Conservation (phyloP, 1,140 invertebrate genomes). For the Pseudomyrmex cubaensis region DNA sequence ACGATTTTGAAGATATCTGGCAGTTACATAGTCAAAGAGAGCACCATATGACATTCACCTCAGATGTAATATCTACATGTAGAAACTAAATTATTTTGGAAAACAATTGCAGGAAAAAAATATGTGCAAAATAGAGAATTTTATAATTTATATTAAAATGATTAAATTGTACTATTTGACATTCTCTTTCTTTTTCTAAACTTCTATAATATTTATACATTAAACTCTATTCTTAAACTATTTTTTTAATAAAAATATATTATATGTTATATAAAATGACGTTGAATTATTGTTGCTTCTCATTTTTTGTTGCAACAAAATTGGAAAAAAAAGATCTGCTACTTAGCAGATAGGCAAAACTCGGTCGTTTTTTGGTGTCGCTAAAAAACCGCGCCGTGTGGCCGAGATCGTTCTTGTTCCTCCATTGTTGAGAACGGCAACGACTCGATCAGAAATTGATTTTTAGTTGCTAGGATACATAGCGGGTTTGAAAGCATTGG, state of each 20-base stretch:
- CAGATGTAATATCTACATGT: neutral
- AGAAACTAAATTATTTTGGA: neutral
- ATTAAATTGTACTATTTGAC: no score
- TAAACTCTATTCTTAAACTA: no score
- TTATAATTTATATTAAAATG: no score
- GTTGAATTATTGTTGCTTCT: neutral
- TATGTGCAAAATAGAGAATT: no score
- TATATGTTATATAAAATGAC: no score
- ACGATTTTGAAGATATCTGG: no score
- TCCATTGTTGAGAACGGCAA: constrained; percentile 46
- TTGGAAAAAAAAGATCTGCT: neutral
- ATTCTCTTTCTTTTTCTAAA: no score
- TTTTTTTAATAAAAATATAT: no score
- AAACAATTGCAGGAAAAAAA: no score
- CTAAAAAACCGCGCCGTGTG: constrained; percentile 5
- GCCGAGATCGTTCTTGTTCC: constrained; percentile 61
- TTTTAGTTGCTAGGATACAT: constrained; percentile 79
- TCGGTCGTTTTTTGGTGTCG: constrained; percentile 30
- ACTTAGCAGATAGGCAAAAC: neutral
- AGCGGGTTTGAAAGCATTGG: constrained; percentile 71
- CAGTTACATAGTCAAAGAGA: neutral
- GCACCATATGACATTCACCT: neutral
- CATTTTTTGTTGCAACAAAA: neutral
- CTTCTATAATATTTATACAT: no score
- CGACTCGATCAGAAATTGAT: constrained; percentile 74